A percentile compares a stretch with the other conserved stretches of the same genome.
phyloP scores from a whole-genome alignment of 2,888 invertebrate species.

The Ctena decussata region DNA sequence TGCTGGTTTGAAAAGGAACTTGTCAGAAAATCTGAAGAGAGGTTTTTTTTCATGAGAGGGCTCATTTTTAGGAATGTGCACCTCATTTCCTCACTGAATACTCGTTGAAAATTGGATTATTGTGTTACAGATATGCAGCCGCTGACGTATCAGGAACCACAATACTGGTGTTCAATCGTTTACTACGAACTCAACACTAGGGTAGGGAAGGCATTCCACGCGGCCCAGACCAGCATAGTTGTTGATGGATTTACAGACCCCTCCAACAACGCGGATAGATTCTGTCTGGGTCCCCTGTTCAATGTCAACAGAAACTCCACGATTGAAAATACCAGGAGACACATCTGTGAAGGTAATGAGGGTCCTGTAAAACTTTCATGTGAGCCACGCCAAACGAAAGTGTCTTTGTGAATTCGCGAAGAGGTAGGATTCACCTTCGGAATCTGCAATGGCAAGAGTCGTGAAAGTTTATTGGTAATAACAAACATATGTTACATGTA shows the following conservation, averaged over 20 bases:
- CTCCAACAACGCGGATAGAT: conserved; percentile 97
- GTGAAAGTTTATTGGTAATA: too few species aligned
- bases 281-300: conserved; percentile 98
- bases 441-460: too few species aligned
- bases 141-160: conserved; percentile 92
- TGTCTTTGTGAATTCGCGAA: background rate
- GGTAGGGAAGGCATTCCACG: conserved; percentile 95
- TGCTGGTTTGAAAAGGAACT: too few species aligned
- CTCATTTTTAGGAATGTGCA: too few species aligned
- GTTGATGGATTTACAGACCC: conserved; percentile 99
- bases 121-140: conserved; percentile 89
- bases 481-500: too few species aligned
- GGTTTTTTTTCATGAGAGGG: too few species aligned
- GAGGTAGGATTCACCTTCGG: too few species aligned
- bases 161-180: conserved; percentile 99
- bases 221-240: conserved; percentile 90
- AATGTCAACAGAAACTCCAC: conserved; percentile 99
- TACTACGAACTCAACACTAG: conserved; percentile 99
- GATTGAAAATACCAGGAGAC: conserved; percentile 98
- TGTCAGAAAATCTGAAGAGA: too few species aligned
- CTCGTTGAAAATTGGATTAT: too few species aligned
- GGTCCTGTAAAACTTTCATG: too few species aligned
- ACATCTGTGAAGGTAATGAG: conserved; percentile 95
- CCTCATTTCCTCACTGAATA: too few species aligned
- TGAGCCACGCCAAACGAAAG: too few species aligned